Conservation (phyloP, 1,140 invertebrate species). For the Planococcus citri region DNA sequence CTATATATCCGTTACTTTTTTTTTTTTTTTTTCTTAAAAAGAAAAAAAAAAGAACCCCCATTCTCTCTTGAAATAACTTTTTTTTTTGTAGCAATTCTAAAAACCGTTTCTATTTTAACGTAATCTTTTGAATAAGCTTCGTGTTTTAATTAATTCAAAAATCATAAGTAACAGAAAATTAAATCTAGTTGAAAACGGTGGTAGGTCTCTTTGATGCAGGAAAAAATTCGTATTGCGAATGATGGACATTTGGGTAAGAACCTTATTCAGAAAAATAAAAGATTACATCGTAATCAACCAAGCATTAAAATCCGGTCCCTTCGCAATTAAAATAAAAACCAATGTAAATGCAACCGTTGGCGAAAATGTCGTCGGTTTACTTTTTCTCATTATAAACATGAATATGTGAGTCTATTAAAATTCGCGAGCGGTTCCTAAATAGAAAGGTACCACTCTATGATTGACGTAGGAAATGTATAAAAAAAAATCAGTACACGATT, state of each 20-base stretch:
- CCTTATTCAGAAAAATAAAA: not conserved
- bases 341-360: constrained; percentile 2
- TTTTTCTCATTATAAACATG: not conserved
- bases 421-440: not conserved
- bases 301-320: not conserved
- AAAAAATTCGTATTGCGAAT: not conserved
- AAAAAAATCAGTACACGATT: not conserved
- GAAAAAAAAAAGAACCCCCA: not conserved
- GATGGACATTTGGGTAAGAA: constrained; percentile 6
- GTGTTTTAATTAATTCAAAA: not conserved
- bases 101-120: too few species aligned
- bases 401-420: not conserved
- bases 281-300: not conserved
- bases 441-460: not conserved
- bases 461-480: not conserved
- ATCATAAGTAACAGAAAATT: not conserved
- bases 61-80: not conserved
- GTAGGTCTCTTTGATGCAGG: not conserved
- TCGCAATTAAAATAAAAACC: constrained; percentile 4
- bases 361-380: not conserved
- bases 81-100: too few species aligned
- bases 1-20: too few species aligned
- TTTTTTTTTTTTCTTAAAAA: too few species aligned
- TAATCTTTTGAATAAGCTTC: too few species aligned
- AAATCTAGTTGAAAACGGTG: not conserved